These are phyloP conservation scores for Drosophila kuntzei DNA, from an alignment of 2,888 invertebrate genomes.

Conservation along the genomic window DNA sequence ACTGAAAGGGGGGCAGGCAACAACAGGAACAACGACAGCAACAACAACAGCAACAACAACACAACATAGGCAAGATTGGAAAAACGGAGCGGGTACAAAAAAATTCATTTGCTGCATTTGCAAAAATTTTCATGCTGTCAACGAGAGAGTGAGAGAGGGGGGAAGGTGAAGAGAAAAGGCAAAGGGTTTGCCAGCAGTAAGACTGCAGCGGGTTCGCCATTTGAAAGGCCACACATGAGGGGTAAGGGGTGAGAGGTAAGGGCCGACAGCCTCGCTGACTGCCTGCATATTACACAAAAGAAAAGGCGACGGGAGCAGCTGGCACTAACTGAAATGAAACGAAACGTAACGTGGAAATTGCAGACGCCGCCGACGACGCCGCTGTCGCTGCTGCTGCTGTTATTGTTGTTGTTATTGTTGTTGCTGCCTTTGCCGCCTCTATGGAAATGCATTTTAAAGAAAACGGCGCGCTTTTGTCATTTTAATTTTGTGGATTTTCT, in stretches of 20 bases:
- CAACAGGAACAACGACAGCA: slow-evolving; percentile 45
- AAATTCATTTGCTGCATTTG: slow-evolving; percentile 82
- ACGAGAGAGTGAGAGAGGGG: slow-evolving; percentile 18
- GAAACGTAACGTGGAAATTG: slow-evolving; percentile 80
- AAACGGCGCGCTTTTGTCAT: slow-evolving; percentile 78
- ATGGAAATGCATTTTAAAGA: slow-evolving; percentile 80
- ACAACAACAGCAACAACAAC: slow-evolving; percentile 21
- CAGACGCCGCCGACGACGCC: slow-evolving; percentile 52
- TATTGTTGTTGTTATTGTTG: slow-evolving; percentile 7
- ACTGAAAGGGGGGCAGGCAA: slow-evolving; percentile 56
- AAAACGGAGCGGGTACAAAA: slow-evolving; percentile 55
- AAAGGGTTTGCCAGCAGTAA: slow-evolving; percentile 8
- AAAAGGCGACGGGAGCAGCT: slow-evolving; percentile 70
- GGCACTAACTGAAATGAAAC: slow-evolving; percentile 80
- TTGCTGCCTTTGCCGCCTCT: slow-evolving; percentile 32
- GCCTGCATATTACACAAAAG: slow-evolving; percentile 65
- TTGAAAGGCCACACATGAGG: slow-evolving; percentile 57
- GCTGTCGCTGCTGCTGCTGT: neutral
- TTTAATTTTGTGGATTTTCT: slow-evolving; percentile 80
- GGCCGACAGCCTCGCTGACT: slow-evolving; percentile 6
- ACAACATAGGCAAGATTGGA: slow-evolving; percentile 48
- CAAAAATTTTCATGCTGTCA: slow-evolving; percentile 73
- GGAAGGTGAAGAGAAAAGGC: slow-evolving; percentile 1
- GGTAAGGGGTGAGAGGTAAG: neutral
- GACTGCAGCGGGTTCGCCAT: slow-evolving; percentile 37